phyloP scores from a whole-genome alignment of 2,113 vertebrate species.

The Bos javanicus region DNA sequence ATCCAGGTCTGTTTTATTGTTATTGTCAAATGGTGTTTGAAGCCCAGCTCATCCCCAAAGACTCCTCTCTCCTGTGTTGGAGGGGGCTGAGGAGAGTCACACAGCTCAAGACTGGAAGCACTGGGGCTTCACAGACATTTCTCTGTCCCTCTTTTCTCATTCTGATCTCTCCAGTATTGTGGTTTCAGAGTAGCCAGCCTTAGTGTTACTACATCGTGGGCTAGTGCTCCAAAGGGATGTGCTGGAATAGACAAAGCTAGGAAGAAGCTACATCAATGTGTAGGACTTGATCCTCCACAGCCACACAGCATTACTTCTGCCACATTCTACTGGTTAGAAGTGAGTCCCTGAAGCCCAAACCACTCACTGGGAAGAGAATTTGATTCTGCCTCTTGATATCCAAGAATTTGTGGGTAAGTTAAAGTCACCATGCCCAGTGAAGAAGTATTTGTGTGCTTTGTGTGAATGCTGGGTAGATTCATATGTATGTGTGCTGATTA shows the following conservation, averaged over 20 bases:
- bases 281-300: accelerated
- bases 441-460: not conserved
- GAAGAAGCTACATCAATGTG: too few species aligned
- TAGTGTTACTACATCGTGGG: not conserved
- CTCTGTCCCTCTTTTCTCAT: not conserved
- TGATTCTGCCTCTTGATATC: not conserved
- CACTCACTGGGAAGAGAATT: not conserved
- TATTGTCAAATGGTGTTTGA: too few species aligned
- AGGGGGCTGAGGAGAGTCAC: too few species aligned
- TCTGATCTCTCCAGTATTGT: not conserved
- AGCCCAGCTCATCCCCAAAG: not conserved
- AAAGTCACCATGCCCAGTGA: not conserved
- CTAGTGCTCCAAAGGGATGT: not conserved
- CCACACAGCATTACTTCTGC: not conserved
- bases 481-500: not conserved
- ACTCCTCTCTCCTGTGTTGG: not conserved
- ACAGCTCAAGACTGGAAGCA: not conserved
- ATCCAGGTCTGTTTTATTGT: not conserved
- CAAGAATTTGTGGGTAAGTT: not conserved
- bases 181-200: not conserved
- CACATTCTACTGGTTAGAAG: not conserved
- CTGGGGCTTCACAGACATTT: too few species aligned
- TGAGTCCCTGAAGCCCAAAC: not conserved
- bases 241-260: not conserved
- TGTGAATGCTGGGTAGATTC: not conserved